phyloP scores from a whole-genome alignment of 2,113 vertebrate genomes.

The Colaptes auratus region DNA sequence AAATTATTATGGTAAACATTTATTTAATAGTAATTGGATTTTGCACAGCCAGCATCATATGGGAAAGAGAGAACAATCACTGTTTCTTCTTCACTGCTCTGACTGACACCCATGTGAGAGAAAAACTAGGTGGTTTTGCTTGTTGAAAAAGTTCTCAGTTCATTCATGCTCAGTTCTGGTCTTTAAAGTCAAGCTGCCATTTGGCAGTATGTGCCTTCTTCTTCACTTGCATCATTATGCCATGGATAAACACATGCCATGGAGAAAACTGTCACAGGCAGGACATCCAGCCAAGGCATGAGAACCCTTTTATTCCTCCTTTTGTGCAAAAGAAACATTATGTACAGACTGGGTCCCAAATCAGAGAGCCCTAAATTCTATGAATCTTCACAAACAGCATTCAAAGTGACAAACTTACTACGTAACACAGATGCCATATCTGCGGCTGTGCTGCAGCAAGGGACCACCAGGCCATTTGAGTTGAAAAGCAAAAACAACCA shows the following conservation, averaged over 20 bases:
- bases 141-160: not conserved
- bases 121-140: not conserved
- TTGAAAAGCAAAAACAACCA: slow-evolving; percentile 35
- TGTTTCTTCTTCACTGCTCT: not conserved
- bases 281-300: slow-evolving; percentile 1
- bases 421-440: not conserved
- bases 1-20: not conserved
- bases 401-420: slow-evolving; percentile 38
- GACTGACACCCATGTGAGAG: not conserved
- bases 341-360: slow-evolving; percentile 8
- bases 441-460: not conserved
- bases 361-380: slow-evolving; percentile 42
- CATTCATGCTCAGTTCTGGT: not conserved
- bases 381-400: slow-evolving; percentile 39
- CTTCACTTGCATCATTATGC: not conserved
- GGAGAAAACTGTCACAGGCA: slow-evolving; percentile 22
- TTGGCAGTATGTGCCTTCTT: not conserved
- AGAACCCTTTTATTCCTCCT: slow-evolving; percentile 43
- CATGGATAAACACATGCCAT: not conserved
- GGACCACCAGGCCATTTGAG: not conserved
- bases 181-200: slow-evolving; percentile 1
- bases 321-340: slow-evolving; percentile 17
- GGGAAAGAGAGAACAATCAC: not conserved
- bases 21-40: slow-evolving; percentile 8
- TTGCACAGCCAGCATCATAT: not conserved